Base-by-base conservation (phyloP, 2,797 vertebrate species). In the Halcyon smyrnensis region DNA sequence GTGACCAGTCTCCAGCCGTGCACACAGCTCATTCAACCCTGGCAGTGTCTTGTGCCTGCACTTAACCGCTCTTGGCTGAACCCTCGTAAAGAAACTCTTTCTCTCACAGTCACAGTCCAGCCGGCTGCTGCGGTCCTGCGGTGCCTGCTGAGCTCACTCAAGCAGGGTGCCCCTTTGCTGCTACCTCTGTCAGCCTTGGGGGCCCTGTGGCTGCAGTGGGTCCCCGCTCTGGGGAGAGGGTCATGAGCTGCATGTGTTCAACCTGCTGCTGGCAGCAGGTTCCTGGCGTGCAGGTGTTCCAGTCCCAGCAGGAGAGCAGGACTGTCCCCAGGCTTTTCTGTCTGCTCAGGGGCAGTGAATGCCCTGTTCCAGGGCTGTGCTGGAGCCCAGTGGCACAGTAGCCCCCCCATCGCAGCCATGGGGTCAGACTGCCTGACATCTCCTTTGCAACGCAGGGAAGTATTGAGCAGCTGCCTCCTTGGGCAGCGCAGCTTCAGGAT, bases 91-190 rank as follows among this genome's bases (percentile, higher is more conserved):
- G 48, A 78, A 59, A 62, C 30, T 63, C 84, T 73, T 89, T 65
- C 23, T 75, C 53, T 54, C 23, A 9, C 15, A 19, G 41, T 37
- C 21, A 2, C 0, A 0, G 21, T 56, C 59, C 34, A 65, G 37
- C 28, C 0, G 0, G 7, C 34, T 45, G 34, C 0, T 1, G 24
- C 37, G 11, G 15, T 82, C 12, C 78, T 11, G 14, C 10, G 8
- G 74, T 2, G 4, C 34, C 19, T 1, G 1, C 56, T 46, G 64
- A 50, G 51, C 41, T 69, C 8, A 34, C 28, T 45, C 0, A 1
- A 53, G 41, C 62, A 36, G 64, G n/a, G 11, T 27, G 5, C 17
- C 37, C 75, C 37, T 69, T 46, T 50, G 60, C 69, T 1, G 5
- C 68, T 37, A 48, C 0, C 0, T 39, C 53, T 17, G 6, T 15